phyloP scores from a whole-genome alignment of 2,888 invertebrate genomes.

The Aleiodes leptofemur region DNA sequence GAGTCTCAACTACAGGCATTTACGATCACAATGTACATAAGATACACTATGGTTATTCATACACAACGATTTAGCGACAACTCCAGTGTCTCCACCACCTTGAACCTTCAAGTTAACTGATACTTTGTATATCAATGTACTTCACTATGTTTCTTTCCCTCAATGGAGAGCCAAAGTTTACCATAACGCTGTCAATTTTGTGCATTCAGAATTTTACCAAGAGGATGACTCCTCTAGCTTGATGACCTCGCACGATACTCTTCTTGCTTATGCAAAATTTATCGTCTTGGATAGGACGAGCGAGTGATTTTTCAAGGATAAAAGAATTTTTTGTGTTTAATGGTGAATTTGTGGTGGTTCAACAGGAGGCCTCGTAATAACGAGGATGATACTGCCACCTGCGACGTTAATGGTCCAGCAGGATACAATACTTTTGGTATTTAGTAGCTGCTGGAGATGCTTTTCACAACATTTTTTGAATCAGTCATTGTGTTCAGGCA shows the following conservation, averaged over 20 bases:
- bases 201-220: conserved; percentile 6
- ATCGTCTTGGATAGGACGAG: conserved; percentile 9
- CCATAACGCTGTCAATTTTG: conserved; percentile 1
- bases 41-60: conserved; percentile 50
- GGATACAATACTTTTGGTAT: conserved; percentile 25
- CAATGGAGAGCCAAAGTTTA: conserved; percentile 1
- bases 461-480: background rate
- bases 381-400: conserved; percentile 28
- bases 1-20: conserved; percentile 51
- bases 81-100: conserved; percentile 43
- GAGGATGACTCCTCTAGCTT: conserved; percentile 22
- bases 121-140: conserved; percentile 3
- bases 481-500: conserved; percentile 22
- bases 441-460: conserved; percentile 10
- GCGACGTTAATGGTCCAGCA: conserved; percentile 17
- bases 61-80: conserved; percentile 53
- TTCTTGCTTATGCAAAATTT: conserved; percentile 18
- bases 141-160: background rate
- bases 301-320: conserved; percentile 4
- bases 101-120: background rate
- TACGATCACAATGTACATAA: conserved; percentile 63
- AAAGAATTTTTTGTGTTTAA: conserved; percentile 20
- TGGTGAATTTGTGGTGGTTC: conserved; percentile 13
- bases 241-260: conserved; percentile 39
- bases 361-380: conserved; percentile 31